Evolutionary conservation across 2,888 invertebrate genomes (phyloP).

Genomic region (Idaea biselata): DNA sequence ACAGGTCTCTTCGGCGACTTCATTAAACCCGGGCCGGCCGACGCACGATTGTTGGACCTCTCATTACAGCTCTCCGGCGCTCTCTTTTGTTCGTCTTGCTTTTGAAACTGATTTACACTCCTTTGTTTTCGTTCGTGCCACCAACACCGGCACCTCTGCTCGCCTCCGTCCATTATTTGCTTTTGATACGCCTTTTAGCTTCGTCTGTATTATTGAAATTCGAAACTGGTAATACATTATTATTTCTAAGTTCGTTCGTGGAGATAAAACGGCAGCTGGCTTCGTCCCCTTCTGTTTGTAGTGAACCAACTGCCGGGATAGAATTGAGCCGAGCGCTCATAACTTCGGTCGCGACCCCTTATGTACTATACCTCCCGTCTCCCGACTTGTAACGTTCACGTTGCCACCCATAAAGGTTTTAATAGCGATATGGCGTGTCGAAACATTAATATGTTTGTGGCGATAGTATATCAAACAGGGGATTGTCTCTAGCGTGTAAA

Average conservation of each 20-base stretch:
- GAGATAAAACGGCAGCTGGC: constrained; percentile 68
- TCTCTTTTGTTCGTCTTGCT: constrained; percentile 56
- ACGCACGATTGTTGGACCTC: constrained; percentile 33
- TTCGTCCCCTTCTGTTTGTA: constrained; percentile 58
- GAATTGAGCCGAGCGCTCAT: constrained; percentile 46
- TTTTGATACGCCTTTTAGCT: constrained; percentile 42
- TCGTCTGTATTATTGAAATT: constrained; percentile 53
- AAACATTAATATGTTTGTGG: constrained; percentile 69
- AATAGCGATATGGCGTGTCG: constrained; percentile 69
- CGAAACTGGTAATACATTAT: constrained; percentile 44
- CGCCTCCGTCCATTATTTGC: constrained; percentile 42
- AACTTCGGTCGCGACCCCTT: constrained; percentile 49
- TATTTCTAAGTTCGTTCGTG: constrained; percentile 51
- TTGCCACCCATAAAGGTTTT: constrained; percentile 62
- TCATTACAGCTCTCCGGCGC: constrained; percentile 47
- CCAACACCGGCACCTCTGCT: constrained; percentile 26
- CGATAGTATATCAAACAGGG: constrained; percentile 54
- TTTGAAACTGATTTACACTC: constrained; percentile 67
- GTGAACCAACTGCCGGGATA: constrained; percentile 48
- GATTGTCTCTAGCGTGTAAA: constrained; percentile 45
- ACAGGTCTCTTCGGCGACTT: constrained; percentile 54
- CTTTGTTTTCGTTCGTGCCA: constrained; percentile 53
- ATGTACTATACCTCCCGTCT: constrained; percentile 44
- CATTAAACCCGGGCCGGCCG: constrained; percentile 45
- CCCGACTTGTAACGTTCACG: constrained; percentile 53